Evolutionary conservation across 2,113 vertebrate genomes (phyloP), one percentile per base, ranked within the genome.

Genomic region (Xyliphius kryptos): DNA sequence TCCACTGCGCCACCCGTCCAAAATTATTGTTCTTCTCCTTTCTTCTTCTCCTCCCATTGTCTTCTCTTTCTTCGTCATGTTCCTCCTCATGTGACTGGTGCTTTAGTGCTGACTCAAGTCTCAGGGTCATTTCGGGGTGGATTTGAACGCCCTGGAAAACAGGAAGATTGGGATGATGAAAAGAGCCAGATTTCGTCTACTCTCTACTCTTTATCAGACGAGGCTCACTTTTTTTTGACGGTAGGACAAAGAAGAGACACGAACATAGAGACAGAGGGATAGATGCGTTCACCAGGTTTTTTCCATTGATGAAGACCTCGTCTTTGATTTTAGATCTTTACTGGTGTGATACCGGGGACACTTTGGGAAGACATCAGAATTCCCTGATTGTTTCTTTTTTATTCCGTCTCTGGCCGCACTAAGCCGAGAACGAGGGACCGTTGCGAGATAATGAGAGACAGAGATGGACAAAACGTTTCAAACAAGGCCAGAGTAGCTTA

Each of bases 381-480:
- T 11, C 43, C n/a, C 21, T 48, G 62, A 65, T 65, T 65, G 62
- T n/a, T 51, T 38, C 62, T 47, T 41, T 48, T 65, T 37, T 37
- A 38, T 55, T 43, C 37, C 11, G 26, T 56, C 52, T 65, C 62
- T 38, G 11, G 22, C 22, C 12, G 3, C n/a, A 6, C 32, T 62
- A 62, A 36, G 51, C 22, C 16, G 8, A 55, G 9, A 16, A 52
- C 36, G 52, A 1, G 12, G 47, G 41, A 55, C 40, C 40, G 17
- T 56, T 41, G 14, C 52, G 61, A 43, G 26, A 70, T 21, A 65
- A 52, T 2, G 62, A 47, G 59, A 52, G 56, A 49, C 48, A 60
- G 10, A 70, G 75, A 72, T 61, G 66, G 14, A 63, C 48, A 22
- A 52, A 61, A 67, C 37, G 59, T 65, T 48, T 38, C 43, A 15